Base-by-base conservation (phyloP, 1,140 invertebrate species). In the Drosophila equinoxialis region DNA sequence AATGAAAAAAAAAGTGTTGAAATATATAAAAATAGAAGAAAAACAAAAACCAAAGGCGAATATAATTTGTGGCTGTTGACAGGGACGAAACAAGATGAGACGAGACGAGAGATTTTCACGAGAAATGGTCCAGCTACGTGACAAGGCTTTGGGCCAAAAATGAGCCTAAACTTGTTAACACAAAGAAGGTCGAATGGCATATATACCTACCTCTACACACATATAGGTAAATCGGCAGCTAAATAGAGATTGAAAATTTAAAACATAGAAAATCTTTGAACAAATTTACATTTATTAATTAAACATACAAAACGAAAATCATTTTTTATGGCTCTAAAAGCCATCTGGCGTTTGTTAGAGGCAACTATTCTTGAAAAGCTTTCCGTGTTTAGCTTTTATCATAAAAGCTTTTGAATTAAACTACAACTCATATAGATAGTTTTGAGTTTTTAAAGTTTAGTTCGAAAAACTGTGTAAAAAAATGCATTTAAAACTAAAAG, bases 21-120 rank as follows among this genome's bases (percentile, higher is more conserved):
- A 48, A 48, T 48, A 48, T 48, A 48, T 20, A 20, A 17, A 48
- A 51, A 51, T 10, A 37, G 30, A 6, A 30, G 30, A 30, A 30
- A 0, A 20, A 23, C 11, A 23, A 51, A 20, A 51, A 51, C 8
- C 17, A 51, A 51, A 51, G 20, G 17, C 45, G 45, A 23, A 51
- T 51, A 51, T 51, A 51, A 51, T 51, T 51, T 51, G 45, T 51
- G 17, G 17, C 45, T 23, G 45, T 23, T 51, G 45, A 51, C 45
- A 51, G 17, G 45, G 45, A 51, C 45, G 20, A 51, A 51, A 51
- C 45, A 6, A 51, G 17, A 51, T 5, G 20, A 51, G 10, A 51
- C 17, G 20, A 51, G 10, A 20, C 17, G 17, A 51, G 45, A 48
- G 45, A 48, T 48, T 48, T 17, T 48, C 11, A 51, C 23, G 45